Base-by-base conservation (phyloP, 1,140 invertebrate species). In the Aphaenogaster rudis region DNA sequence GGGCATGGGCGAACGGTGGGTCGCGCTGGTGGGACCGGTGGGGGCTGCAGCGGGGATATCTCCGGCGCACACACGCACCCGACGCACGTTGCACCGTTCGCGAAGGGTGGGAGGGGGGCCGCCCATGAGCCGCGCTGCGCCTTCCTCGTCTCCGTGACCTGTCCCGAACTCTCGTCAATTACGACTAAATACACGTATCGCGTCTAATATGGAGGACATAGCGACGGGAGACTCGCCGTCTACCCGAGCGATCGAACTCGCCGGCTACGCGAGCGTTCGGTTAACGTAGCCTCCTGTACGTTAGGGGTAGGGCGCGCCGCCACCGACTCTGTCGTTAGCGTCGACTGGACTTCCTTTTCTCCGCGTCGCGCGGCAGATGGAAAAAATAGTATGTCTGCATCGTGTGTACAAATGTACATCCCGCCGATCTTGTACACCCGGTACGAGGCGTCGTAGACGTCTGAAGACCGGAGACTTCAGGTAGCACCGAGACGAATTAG, bases 101-200 rank as follows among this genome's bases (percentile, higher is more conserved):
- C 61, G 57, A 21, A 67, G 57, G 54, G 63, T 59, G 13, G 50
- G 76, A 21, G 42, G 50, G 28, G 7, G 63, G 39, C 42, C 48
- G 89, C 85, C 72, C 88, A 88, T 81, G 76, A 80, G 88, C 66
- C 66, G 79, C 50, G 74, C 39, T 5, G 54, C 54, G 39, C 69
- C 64, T 81, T 94, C 88, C 45, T 42, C 59, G 92, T 66, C 59
- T 36, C 69, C 9, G 93, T 94, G 93, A 94, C 92, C 91, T 88
- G 90, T 91, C 89, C 87, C 82, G 74, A 76, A 89, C 87, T 92
- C 91, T 92, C 90, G 92, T 94, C 93, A 94, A 94, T 94, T 94
- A 94, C 86, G 84, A 88, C 89, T 94, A 94, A 94, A 88, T 93
- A 94, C 92, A 92, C 90, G 79, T 92, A 93, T 91, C 91, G 89